Evolutionary conservation across 2,888 invertebrate species (phyloP).

Genomic region (Margaritifera margaritifera): DNA sequence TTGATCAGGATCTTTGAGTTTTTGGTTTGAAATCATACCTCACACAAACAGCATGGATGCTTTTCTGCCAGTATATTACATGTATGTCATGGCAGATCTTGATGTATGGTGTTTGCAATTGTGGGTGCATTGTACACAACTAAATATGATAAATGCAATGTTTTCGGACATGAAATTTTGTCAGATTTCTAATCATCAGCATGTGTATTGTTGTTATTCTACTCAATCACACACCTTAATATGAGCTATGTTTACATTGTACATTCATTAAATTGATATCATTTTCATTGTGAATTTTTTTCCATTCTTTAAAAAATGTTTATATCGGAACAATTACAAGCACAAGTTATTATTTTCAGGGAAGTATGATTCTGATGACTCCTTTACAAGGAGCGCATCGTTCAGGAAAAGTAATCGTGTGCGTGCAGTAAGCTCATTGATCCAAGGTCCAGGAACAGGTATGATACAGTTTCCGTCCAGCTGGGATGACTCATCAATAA

Average conservation of each 20-base stretch:
- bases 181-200: too few relatives aligned
- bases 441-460: constrained; percentile 49
- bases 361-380: constrained; percentile 35
- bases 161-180: too few relatives aligned
- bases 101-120: too few relatives aligned
- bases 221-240: too few relatives aligned
- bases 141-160: too few relatives aligned
- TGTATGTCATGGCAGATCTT: too few relatives aligned
- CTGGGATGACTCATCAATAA: constrained; percentile 49
- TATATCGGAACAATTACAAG: constrained; percentile 9
- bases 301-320: background rate
- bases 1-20: too few relatives aligned
- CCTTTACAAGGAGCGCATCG: constrained; percentile 38
- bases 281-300: background rate
- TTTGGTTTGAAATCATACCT: too few relatives aligned
- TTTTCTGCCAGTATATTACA: too few relatives aligned
- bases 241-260: background rate
- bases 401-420: constrained; percentile 54
- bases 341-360: background rate
- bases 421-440: constrained; percentile 52
- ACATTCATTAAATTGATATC: background rate
- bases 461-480: constrained; percentile 45
- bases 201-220: too few relatives aligned
- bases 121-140: too few relatives aligned
- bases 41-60: too few relatives aligned